Percentiles rank a stretch among this genome's conserved stretches.
These are phyloP conservation scores for Papilio polyxenes DNA, from an alignment of 1,140 invertebrate genomes.

Conservation along the genomic window DNA sequence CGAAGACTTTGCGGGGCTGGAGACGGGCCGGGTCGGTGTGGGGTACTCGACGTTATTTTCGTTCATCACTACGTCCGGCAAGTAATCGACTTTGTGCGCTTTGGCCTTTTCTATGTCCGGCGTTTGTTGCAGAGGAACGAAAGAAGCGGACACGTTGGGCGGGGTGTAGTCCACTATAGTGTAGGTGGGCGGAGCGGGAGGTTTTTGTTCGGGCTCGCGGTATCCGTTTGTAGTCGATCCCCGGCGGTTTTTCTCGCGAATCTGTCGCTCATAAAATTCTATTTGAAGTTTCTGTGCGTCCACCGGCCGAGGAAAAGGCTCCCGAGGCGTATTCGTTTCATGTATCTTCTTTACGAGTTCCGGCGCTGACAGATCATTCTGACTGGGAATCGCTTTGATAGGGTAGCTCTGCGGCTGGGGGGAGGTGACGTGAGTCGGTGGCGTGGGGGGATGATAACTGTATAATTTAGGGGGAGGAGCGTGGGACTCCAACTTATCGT, in stretches of 20 bases:
- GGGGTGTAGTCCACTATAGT: slow-evolving; percentile 76
- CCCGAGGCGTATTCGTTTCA: slow-evolving; percentile 53
- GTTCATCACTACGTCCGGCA: slow-evolving; percentile 77
- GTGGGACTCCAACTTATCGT: slow-evolving; percentile 52
- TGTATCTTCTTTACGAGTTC: slow-evolving; percentile 73
- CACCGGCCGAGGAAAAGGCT: slow-evolving; percentile 56
- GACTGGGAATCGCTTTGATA: slow-evolving; percentile 67
- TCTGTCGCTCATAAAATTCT: slow-evolving; percentile 79
- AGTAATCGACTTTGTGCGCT: slow-evolving; percentile 74
- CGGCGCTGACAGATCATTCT: slow-evolving; percentile 72
- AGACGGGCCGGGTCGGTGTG: slow-evolving; percentile 43
- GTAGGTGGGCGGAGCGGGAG: slow-evolving; percentile 59
- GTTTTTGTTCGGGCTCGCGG: slow-evolving; percentile 53
- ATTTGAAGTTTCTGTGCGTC: slow-evolving; percentile 77
- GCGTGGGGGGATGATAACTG: slow-evolving; percentile 55
- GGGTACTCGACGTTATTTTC: slow-evolving; percentile 52
- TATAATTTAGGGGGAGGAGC: slow-evolving; percentile 45
- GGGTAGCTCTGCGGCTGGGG: slow-evolving; percentile 59
- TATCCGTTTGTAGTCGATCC: slow-evolving; percentile 55
- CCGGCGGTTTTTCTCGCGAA: slow-evolving; percentile 68
- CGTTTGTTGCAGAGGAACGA: slow-evolving; percentile 76
- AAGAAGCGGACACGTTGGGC: slow-evolving; percentile 63
- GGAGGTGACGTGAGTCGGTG: slow-evolving; percentile 64
- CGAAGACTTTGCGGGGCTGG: slow-evolving; percentile 41
- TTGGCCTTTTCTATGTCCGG: slow-evolving; percentile 78